phyloP scores from a whole-genome alignment of 2,888 invertebrate genomes.

The Scaptomyza tumidula region DNA sequence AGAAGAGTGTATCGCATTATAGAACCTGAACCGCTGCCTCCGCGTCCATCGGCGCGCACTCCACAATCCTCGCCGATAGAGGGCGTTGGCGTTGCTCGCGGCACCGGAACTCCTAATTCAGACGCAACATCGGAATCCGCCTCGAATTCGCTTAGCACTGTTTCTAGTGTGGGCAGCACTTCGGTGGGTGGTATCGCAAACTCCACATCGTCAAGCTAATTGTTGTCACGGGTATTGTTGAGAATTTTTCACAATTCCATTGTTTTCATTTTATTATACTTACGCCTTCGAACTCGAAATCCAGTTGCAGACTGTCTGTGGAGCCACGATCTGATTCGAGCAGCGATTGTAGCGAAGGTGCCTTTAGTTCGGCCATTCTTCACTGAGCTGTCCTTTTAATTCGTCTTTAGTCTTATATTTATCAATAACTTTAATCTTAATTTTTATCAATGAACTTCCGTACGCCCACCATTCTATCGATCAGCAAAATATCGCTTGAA shows the following conservation, averaged over 20 bases:
- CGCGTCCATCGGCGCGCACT: constrained; percentile 84
- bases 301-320: constrained; percentile 89
- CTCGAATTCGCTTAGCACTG: constrained; percentile 91
- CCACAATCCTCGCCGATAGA: constrained; percentile 82
- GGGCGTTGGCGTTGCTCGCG: constrained; percentile 84
- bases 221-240: not conserved
- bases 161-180: constrained; percentile 91
- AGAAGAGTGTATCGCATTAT: constrained; percentile 92
- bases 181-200: constrained; percentile 92
- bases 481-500: constrained; percentile 11
- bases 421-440: constrained; percentile 27
- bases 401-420: constrained; percentile 7
- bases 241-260: not conserved
- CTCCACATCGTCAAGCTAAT: constrained; percentile 91
- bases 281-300: constrained; percentile 86
- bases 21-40: constrained; percentile 85
- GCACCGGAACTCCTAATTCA: constrained; percentile 77
- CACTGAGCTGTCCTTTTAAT: constrained; percentile 17
- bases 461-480: constrained; percentile 66
- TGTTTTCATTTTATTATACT: constrained; percentile 27
- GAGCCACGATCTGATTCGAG: constrained; percentile 88
- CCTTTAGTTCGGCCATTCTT: constrained; percentile 83
- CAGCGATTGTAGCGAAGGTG: constrained; percentile 86
- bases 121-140: constrained; percentile 87
- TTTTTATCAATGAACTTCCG: constrained; percentile 70